Percentiles rank a stretch among this genome's conserved stretches.
These are phyloP conservation scores for Seriola dumerili DNA, from an alignment of 2,113 vertebrate species.

Conservation along the genomic window DNA sequence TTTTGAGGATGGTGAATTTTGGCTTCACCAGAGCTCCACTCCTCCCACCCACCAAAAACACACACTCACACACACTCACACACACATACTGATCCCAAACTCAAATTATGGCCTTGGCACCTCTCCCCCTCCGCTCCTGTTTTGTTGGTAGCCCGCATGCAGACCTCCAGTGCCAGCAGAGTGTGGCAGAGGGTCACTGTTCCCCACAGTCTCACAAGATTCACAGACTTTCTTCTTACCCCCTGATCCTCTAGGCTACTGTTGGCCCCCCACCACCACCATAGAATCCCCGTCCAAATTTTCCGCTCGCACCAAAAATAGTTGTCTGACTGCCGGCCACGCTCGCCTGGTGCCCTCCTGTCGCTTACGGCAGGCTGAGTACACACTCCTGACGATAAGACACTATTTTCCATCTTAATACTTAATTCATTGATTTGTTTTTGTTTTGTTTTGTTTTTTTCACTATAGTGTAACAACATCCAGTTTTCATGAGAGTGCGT, in stretches of 20 bases:
- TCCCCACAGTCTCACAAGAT: constrained; percentile 68
- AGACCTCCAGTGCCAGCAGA: constrained; percentile 70
- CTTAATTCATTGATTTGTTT: constrained; percentile 61
- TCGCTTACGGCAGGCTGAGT: constrained; percentile 58
- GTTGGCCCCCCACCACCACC: constrained; percentile 56
- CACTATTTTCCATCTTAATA: constrained; percentile 64
- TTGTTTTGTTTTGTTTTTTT: constrained; percentile 20
- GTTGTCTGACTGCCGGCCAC: constrained; percentile 61
- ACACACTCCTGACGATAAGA: constrained; percentile 38
- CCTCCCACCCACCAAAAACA: constrained; percentile 56
- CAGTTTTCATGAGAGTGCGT: constrained; percentile 23
- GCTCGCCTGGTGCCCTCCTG: constrained; percentile 70
- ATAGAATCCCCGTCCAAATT: constrained; percentile 68
- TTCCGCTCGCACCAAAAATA: constrained; percentile 80
- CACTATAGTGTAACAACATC: constrained; percentile 37
- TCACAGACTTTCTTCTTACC: constrained; percentile 68
- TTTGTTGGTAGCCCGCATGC: constrained; percentile 79
- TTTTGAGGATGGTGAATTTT: constrained; percentile 54
- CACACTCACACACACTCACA: constrained; percentile 51
- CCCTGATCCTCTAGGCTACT: constrained; percentile 45
- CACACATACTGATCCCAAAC: constrained; percentile 53
- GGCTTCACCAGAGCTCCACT: constrained; percentile 29
- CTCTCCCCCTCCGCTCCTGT: constrained; percentile 56
- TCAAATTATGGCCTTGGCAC: constrained; percentile 73
- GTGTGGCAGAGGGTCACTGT: constrained; percentile 76